Evolutionary conservation across 1,140 invertebrate genomes (phyloP), one percentile per base, ranked within the genome.

Genomic region (Sinella curviseta): DNA sequence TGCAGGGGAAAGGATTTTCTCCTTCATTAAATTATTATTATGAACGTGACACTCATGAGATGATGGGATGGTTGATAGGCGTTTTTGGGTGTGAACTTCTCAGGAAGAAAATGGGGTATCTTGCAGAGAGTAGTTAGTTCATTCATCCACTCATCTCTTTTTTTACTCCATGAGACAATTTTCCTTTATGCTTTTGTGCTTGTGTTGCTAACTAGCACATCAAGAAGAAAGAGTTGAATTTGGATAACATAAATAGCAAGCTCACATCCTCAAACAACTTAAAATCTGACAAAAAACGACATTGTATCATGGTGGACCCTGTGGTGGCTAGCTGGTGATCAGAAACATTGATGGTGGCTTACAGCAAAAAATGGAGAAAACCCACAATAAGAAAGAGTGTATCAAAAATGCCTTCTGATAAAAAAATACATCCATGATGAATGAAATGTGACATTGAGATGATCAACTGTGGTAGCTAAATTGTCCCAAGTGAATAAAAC

Each of bases 21-120:
- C 8, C 65, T 70, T 70, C 65, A 70, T 70, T 70, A 70, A 70
- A 70, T 70, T 70, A 70, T 70, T 70, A 70, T 70, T 70, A 70
- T 70, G 26, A 70, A 30, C 31, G n/a, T 33, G 31, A 33, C 65
- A 70, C 65, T 70, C 30, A 70, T 70, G 65, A 70, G 65, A 70
- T 70, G 65, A 70, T 70, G 65, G 65, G 65, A 70, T 70, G 31
- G 65, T 70, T 70, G 65, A 31, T 31, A 33, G 65, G 31, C 28
- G 26, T 70, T 70, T 70, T 33, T 70, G 65, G 65, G 65, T 70
- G 65, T 70, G 65, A 70, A 70, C 65, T 70, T 70, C 65, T 30
- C 31, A 70, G 3, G 14, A 12, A 70, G 8, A 33, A 31, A 70
- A 70, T 70, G 31, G 26, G 8, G 26, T 70, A 16, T 65, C 57